Base-by-base conservation (phyloP, 2,888 invertebrate species). In the Helleia helle region DNA sequence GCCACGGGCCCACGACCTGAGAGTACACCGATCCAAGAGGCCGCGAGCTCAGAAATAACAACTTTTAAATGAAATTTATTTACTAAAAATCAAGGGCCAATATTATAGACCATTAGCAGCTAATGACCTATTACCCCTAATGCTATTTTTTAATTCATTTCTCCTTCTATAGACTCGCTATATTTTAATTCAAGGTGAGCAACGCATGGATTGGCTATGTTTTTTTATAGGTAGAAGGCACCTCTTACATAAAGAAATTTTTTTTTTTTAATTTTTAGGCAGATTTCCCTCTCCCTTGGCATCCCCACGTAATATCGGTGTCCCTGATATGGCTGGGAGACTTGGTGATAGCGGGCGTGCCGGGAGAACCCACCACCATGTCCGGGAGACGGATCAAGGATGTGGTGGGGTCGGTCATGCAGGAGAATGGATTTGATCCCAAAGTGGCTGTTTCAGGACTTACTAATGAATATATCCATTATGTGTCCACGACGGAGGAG, bases 311-410 rank as follows among this genome's bases (percentile, higher is more conserved):
- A 13, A 88, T 93, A 1, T 90, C 93, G 0, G 88, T 90, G 0
- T 92, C 94, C 51, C 64, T 95, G 1, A 79, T 92, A 1, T 71
- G 88, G 63, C 72, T 95, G 6, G 95, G 93, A 0, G 87, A 89
- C 44, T 73, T 93, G 14, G 87, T 87, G 1, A 70, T 92, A 15
- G 86, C 87, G n/a, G 92, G 91, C 0, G 91, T 94, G 0, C 94
- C 95, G 0, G 95, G 93, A 0, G 95, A 96, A 72, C 91, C 95
- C 57, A 94, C 94, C 38, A 95, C 95, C 0, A 95, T 95, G 95
- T 86, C 94, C 0, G 95, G 95, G 0, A 81, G 95, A 38, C 79
- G 93, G 36, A 90, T 71, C 72, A 88, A 53, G 65, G 58, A 62
- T 0, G 72, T 74, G 2, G 69, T 86, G 2, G 71, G 71, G 1